These are phyloP conservation scores for Aleiodes testaceus DNA, from an alignment of 2,888 invertebrate species.

Conservation along the genomic window DNA sequence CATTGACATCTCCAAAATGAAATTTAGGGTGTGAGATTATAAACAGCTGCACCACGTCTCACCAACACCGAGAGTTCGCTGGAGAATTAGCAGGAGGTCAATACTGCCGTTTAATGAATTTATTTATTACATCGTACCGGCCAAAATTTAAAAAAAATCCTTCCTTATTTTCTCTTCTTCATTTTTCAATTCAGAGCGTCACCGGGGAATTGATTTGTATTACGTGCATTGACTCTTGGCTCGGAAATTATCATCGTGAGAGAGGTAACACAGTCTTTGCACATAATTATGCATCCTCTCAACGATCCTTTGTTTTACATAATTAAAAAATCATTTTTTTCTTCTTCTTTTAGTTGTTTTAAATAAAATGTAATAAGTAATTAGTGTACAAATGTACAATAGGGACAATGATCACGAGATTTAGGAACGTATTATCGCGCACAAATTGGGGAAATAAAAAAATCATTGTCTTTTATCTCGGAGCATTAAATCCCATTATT, in stretches of 20 bases:
- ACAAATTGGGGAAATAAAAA: background rate
- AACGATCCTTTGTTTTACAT: background rate
- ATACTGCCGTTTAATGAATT: slow-evolving; percentile 21
- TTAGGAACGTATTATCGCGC: slow-evolving; percentile 46
- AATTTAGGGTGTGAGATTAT: slow-evolving; percentile 15
- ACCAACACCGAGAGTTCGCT: slow-evolving; percentile 16
- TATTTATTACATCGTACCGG: slow-evolving; percentile 37
- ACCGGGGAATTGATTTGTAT: slow-evolving; percentile 22
- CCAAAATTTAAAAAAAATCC: slow-evolving; percentile 20
- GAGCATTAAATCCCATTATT: slow-evolving; percentile 24
- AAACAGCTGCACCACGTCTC: slow-evolving; percentile 27
- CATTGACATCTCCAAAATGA: slow-evolving; percentile 13
- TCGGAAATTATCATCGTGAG: slow-evolving; percentile 44
- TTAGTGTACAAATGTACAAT: slow-evolving; percentile 54
- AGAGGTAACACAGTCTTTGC: slow-evolving; percentile 27
- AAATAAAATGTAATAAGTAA: slow-evolving; percentile 44
- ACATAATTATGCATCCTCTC: slow-evolving; percentile 23
- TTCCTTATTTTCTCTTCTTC: slow-evolving; percentile 21
- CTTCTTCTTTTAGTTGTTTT: slow-evolving; percentile 14
- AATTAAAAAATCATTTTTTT: slow-evolving; percentile 17
- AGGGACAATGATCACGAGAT: slow-evolving; percentile 43
- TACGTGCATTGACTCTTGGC: slow-evolving; percentile 43
- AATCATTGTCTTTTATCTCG: slow-evolving; percentile 33
- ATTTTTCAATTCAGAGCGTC: slow-evolving; percentile 23
- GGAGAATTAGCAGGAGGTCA: slow-evolving; percentile 17